These are phyloP conservation scores for Dryoscopus gambensis DNA, from an alignment of 2,113 vertebrate genomes.

Conservation along the genomic window DNA sequence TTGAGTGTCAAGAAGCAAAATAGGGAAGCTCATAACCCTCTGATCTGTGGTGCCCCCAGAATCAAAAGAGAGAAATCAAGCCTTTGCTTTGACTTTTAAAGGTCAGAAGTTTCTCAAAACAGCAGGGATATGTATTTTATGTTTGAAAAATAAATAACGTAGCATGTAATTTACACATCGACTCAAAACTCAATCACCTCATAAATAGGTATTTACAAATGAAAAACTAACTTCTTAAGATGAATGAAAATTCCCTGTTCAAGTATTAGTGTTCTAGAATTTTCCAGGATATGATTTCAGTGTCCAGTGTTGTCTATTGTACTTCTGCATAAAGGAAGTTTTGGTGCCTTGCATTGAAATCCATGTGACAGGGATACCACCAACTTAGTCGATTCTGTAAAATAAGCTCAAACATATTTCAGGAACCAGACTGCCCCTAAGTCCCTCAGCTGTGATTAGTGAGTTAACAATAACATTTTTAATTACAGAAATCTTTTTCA, in stretches of 20 bases:
- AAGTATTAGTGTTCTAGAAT: background rate
- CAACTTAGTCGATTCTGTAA: conserved; percentile 31
- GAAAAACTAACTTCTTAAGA: conserved; percentile 6
- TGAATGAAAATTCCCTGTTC: background rate
- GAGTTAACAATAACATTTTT: conserved; percentile 55
- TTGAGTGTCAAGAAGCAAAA: background rate
- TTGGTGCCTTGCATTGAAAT: conserved; percentile 16
- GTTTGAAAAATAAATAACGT: conserved; percentile 15
- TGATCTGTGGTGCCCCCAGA: background rate
- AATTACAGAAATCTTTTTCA: conserved; percentile 48
- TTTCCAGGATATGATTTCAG: conserved; percentile 12
- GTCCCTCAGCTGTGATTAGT: conserved; percentile 40
- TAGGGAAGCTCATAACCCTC: background rate
- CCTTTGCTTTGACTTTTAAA: background rate
- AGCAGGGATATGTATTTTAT: background rate
- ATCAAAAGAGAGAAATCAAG: background rate
- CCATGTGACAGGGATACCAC: conserved; percentile 13
- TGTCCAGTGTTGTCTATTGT: background rate
- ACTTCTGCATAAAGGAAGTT: background rate
- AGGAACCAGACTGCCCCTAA: background rate
- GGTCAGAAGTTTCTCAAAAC: conserved; percentile 13
- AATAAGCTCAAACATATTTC: conserved; percentile 29
- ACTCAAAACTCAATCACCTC: background rate
- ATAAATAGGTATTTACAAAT: background rate
- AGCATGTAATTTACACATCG: background rate